Conservation (phyloP, 2,113 vertebrate species). For the Pycnonotus jocosus region DNA sequence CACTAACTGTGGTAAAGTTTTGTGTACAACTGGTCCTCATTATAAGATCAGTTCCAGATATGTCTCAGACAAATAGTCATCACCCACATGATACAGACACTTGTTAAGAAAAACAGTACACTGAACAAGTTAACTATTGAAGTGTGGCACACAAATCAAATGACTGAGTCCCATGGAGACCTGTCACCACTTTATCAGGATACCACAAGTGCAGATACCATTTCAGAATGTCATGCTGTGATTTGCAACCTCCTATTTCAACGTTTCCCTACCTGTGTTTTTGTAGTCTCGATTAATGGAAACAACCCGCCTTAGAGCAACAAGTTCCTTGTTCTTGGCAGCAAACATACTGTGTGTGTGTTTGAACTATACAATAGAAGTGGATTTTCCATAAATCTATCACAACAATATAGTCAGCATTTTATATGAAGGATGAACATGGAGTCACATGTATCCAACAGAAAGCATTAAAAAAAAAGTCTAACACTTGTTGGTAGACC, state of each 20-base stretch:
- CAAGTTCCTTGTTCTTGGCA: neutral
- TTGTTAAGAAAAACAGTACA: neutral
- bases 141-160: neutral
- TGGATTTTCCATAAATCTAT: neutral
- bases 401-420: neutral
- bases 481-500: fast-evolving
- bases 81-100: neutral
- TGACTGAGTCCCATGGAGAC: neutral
- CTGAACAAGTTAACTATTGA: neutral
- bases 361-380: neutral
- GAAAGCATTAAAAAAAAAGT: neutral
- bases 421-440: neutral
- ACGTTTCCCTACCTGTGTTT: neutral
- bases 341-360: neutral
- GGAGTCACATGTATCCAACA: neutral
- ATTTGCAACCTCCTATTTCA: neutral
- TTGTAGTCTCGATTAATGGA: neutral
- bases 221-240: neutral
- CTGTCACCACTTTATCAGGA: neutral
- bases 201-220: neutral
- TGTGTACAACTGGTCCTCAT: neutral
- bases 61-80: neutral
- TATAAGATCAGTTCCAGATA: neutral
- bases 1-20: neutral
- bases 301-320: neutral